Conservation (phyloP, 2,888 invertebrate genomes). For the Candidula unifasciata region DNA sequence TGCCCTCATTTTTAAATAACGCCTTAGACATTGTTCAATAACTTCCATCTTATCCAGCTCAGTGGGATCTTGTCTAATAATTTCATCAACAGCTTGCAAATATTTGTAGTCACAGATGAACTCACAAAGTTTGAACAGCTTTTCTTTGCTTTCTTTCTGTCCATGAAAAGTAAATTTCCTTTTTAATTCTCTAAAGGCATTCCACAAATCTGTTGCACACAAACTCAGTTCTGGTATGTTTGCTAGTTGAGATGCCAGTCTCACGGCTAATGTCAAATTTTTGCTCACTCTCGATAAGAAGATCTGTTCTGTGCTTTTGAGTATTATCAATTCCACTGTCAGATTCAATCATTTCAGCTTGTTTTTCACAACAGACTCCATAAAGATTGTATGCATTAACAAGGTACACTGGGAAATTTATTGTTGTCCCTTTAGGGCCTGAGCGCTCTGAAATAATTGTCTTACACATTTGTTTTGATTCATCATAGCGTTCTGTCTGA, state of each 20-base stretch:
- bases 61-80: background rate
- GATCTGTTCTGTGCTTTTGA: background rate
- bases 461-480: background rate
- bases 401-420: background rate
- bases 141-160: background rate
- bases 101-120: background rate
- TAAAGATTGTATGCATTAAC: constrained; percentile 9
- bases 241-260: constrained; percentile 1
- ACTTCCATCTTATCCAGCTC: background rate
- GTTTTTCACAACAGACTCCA: background rate
- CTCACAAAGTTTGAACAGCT: constrained; percentile 6
- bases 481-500: background rate
- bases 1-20: background rate
- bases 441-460: background rate
- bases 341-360: background rate
- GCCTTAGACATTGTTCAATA: background rate
- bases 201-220: constrained; percentile 9
- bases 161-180: background rate
- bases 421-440: background rate
- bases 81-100: background rate
- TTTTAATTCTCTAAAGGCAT: background rate
- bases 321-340: background rate
- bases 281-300: constrained; percentile 8
- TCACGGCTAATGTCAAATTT: background rate
- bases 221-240: constrained; percentile 3